Percentiles rank a stretch among this genome's conserved stretches.
Evolutionary conservation across 1,140 invertebrate genomes (phyloP).

Genomic region (Eciton burchellii): DNA sequence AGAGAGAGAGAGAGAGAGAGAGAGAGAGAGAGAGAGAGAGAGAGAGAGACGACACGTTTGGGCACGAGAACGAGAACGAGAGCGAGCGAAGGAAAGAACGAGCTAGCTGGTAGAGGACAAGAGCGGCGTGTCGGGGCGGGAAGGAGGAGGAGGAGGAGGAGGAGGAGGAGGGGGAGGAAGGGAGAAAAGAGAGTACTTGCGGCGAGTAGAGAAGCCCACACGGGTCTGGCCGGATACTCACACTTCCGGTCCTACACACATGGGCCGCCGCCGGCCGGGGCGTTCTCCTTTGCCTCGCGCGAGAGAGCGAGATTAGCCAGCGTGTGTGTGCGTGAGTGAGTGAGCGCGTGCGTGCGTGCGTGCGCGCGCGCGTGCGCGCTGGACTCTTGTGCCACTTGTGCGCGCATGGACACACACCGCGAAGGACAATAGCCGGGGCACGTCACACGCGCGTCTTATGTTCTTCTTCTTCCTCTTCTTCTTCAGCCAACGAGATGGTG

Average conservation of each 20-base stretch:
- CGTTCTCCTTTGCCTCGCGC: slow-evolving; percentile 71
- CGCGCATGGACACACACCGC: slow-evolving; percentile 6
- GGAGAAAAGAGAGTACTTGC: slow-evolving; percentile 75
- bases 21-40: slow-evolving; percentile 11
- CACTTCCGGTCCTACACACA: slow-evolving; percentile 86
- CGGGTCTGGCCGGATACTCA: slow-evolving; percentile 86
- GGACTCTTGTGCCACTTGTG: no score
- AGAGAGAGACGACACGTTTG: slow-evolving; percentile 30
- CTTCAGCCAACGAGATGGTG: no score
- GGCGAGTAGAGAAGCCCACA: slow-evolving; percentile 83
- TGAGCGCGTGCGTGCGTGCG: background rate
- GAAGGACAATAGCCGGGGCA: slow-evolving; percentile 52
- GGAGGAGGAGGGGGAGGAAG: slow-evolving; percentile 59
- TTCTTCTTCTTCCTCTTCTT: no score
- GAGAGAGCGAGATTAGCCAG: slow-evolving; percentile 53
- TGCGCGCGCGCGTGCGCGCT: background rate
- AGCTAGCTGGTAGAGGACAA: background rate
- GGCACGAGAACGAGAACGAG: slow-evolving; percentile 56
- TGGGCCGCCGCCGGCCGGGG: slow-evolving; percentile 77
- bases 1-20: no score
- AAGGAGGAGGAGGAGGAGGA: slow-evolving; percentile 46
- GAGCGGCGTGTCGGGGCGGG: no score
- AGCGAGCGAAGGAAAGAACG: slow-evolving; percentile 63
- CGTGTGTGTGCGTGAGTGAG: background rate
- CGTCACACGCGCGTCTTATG: slow-evolving; percentile 65